Conservation (phyloP, 1,140 invertebrate species). For the Meloidogyne exigua region DNA sequence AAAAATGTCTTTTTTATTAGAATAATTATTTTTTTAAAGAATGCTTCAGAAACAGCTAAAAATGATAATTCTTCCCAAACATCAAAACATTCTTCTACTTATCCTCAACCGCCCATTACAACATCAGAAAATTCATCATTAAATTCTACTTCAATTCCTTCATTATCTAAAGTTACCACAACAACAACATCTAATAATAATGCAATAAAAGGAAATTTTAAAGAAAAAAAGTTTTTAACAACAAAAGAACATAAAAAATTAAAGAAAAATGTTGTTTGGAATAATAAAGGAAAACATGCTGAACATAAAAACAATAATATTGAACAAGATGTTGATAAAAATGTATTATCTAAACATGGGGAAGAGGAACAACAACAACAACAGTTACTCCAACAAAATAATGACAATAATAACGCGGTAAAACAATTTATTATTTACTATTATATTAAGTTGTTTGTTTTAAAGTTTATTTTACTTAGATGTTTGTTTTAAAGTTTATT, state of each 20-base stretch:
- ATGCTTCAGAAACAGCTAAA: background rate
- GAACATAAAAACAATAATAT: background rate
- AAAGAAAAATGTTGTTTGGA: background rate
- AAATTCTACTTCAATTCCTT: background rate
- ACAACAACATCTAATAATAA: background rate
- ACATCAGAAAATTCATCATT: background rate
- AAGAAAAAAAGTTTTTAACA: background rate
- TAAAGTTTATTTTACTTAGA: too few species aligned
- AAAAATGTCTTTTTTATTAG: background rate
- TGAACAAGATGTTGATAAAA: background rate
- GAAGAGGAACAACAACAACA: background rate
- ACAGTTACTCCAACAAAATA: background rate
- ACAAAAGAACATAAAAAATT: background rate
- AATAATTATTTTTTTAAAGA: background rate
- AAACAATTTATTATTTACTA: too few species aligned
- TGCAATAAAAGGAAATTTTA: background rate
- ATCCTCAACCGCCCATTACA: too few species aligned
- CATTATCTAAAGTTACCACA: background rate
- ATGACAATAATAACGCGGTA: background rate
- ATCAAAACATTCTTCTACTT: background rate
- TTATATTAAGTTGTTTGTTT: too few species aligned
- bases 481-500: too few species aligned
- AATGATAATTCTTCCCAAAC: background rate
- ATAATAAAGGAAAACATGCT: background rate
- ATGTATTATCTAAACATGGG: background rate